phyloP scores from a whole-genome alignment of 2,113 vertebrate genomes.

The Cettia cetti region DNA sequence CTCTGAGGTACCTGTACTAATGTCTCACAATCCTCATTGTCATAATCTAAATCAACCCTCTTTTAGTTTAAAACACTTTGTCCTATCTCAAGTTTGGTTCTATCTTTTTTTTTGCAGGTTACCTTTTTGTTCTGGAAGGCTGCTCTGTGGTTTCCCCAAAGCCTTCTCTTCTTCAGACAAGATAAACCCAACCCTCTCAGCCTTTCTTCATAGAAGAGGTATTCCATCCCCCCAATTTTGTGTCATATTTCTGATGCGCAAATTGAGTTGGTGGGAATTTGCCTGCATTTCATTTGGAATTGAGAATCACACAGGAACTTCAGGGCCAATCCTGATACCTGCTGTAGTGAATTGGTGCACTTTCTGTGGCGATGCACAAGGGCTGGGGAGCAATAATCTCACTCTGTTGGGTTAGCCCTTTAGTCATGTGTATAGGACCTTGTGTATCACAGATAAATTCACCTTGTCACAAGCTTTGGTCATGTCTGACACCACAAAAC shows the following conservation, averaged over 20 bases:
- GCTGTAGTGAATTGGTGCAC: rapidly evolving
- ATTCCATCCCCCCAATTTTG: not conserved
- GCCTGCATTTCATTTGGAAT: rapidly evolving
- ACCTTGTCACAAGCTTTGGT: not conserved
- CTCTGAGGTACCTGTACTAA: not conserved
- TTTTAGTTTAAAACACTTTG: not conserved
- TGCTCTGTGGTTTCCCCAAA: not conserved
- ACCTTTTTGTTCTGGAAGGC: not conserved
- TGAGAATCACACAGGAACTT: not conserved
- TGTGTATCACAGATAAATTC: not conserved
- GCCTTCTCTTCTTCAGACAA: not conserved
- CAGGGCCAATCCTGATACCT: not conserved
- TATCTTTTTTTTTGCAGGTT: not conserved
- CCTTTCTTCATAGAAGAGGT: not conserved
- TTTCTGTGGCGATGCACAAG: not conserved
- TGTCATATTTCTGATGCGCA: not conserved
- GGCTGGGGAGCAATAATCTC: not conserved
- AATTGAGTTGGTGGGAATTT: not conserved
- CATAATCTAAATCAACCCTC: not conserved
- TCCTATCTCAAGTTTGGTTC: not conserved
- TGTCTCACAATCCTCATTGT: not conserved
- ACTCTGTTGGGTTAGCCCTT: not conserved
- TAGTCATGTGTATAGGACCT: not conserved
- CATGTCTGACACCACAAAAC: not conserved
- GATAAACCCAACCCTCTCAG: not conserved